A percentile compares a stretch with the other conserved stretches of the same genome.
These are phyloP conservation scores for Chloroclystis v-ata DNA, from an alignment of 2,888 invertebrate species.

Conservation along the genomic window DNA sequence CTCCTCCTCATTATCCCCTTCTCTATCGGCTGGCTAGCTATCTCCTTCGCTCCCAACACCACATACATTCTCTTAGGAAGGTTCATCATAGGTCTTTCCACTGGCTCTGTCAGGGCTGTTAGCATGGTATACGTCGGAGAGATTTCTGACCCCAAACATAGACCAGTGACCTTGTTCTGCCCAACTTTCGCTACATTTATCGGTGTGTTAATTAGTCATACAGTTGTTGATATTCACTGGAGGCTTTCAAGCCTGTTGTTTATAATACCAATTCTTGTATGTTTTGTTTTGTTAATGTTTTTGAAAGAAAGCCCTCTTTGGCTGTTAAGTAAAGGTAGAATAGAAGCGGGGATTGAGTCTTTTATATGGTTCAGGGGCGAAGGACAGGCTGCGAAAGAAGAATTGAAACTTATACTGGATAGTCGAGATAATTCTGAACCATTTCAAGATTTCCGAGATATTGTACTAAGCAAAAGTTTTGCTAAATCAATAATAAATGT, in stretches of 20 bases:
- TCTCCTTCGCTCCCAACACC: slow-evolving; percentile 38
- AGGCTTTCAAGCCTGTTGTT: slow-evolving; percentile 38
- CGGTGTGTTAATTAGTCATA: slow-evolving; percentile 42
- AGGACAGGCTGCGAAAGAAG: slow-evolving; percentile 36
- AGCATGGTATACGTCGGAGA: slow-evolving; percentile 48
- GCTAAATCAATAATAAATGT: slow-evolving; percentile 32
- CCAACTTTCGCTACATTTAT: slow-evolving; percentile 36
- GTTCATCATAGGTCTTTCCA: slow-evolving; percentile 41
- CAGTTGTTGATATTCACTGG: slow-evolving; percentile 43
- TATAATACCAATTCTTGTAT: slow-evolving; percentile 34
- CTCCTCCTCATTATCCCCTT: slow-evolving; percentile 39
- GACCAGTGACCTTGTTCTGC: slow-evolving; percentile 38
- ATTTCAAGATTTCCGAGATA: slow-evolving; percentile 30
- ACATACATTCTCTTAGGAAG: slow-evolving; percentile 40
- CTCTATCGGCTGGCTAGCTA: slow-evolving; percentile 42
- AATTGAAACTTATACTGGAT: slow-evolving; percentile 39
- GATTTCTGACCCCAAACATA: slow-evolving; percentile 46
- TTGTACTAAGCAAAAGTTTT: slow-evolving; percentile 40
- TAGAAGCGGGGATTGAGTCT: slow-evolving; percentile 37
- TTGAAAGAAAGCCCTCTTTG: slow-evolving; percentile 54
- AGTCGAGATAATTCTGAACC: slow-evolving; percentile 33
- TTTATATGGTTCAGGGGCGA: slow-evolving; percentile 46
- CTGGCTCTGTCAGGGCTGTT: slow-evolving; percentile 42
- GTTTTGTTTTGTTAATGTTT: slow-evolving; percentile 34
- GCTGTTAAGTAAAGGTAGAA: slow-evolving; percentile 46